Evolutionary conservation across 2,888 invertebrate species (phyloP).

Genomic region (Helobdella robusta): DNA sequence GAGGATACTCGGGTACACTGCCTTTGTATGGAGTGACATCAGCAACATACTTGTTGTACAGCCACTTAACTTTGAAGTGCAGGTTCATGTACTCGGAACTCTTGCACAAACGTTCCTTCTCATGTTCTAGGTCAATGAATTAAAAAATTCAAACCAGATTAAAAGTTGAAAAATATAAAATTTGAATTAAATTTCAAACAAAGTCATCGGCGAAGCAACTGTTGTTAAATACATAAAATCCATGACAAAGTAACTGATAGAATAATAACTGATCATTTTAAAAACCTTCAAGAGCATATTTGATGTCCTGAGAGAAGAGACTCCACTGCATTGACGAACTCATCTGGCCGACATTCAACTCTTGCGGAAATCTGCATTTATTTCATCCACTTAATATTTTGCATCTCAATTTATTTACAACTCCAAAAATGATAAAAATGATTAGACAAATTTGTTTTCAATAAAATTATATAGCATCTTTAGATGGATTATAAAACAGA

Average conservation of each 20-base stretch:
- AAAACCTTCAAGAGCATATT: slow-evolving; percentile 76
- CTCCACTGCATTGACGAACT: slow-evolving; percentile 97
- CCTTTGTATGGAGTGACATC: slow-evolving; percentile 94
- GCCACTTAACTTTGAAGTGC: slow-evolving; percentile 97
- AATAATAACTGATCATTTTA: neutral
- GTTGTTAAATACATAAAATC: neutral
- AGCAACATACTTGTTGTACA: slow-evolving; percentile 92
- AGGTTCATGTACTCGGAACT: slow-evolving; percentile 99
- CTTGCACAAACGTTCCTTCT: slow-evolving; percentile 82
- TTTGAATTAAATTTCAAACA: too few species aligned
- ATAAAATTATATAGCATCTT: too few species aligned
- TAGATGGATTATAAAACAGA: too few species aligned
- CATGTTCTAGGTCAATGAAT: slow-evolving; percentile 64
- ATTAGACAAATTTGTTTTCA: too few species aligned
- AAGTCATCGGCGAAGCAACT: neutral
- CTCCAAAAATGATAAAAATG: too few species aligned
- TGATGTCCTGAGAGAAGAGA: slow-evolving; percentile 79
- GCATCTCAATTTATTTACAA: too few species aligned
- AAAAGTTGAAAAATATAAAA: neutral
- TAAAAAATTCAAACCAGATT: neutral
- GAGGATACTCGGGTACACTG: slow-evolving; percentile 94
- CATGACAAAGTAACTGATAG: too few species aligned
- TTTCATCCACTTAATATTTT: too few species aligned
- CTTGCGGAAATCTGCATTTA: slow-evolving; percentile 71
- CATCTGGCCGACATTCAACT: slow-evolving; percentile 92